Evolutionary conservation across 2,797 vertebrate genomes (phyloP).

Genomic region (Artibeus lituratus): DNA sequence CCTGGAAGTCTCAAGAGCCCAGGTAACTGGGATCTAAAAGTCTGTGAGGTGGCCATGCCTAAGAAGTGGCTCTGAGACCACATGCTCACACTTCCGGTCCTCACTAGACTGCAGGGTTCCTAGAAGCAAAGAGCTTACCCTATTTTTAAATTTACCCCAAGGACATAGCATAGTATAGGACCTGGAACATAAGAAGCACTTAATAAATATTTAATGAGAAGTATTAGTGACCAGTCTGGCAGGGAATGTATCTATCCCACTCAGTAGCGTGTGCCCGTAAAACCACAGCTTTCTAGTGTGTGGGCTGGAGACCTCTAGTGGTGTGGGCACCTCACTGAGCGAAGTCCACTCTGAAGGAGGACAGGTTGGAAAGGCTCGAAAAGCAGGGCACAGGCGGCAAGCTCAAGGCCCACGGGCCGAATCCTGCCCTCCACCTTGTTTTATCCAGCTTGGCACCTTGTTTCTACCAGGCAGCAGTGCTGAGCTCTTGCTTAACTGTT

Average conservation of each 20-base stretch:
- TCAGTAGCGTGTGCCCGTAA: not conserved
- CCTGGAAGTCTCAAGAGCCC: not conserved
- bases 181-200: not conserved
- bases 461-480: too few species aligned
- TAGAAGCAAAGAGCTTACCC: not conserved
- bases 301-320: constrained; percentile 68
- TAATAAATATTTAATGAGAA: constrained; percentile 33
- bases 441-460: too few species aligned
- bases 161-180: not conserved
- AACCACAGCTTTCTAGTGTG: not conserved
- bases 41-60: not conserved
- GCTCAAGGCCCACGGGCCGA: too few species aligned
- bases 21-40: not conserved
- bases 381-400: not conserved
- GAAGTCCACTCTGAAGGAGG: not conserved
- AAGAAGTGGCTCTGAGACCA: not conserved
- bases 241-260: not conserved
- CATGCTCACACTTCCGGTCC: not conserved
- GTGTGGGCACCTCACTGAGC: not conserved
- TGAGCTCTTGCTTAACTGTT: too few species aligned
- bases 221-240: not conserved
- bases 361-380: not conserved
- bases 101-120: not conserved
- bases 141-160: not conserved
- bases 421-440: too few species aligned